Percentiles rank a stretch among this genome's conserved stretches.
Evolutionary conservation across 2,113 vertebrate genomes (phyloP).

Genomic region (Uria aalge): DNA sequence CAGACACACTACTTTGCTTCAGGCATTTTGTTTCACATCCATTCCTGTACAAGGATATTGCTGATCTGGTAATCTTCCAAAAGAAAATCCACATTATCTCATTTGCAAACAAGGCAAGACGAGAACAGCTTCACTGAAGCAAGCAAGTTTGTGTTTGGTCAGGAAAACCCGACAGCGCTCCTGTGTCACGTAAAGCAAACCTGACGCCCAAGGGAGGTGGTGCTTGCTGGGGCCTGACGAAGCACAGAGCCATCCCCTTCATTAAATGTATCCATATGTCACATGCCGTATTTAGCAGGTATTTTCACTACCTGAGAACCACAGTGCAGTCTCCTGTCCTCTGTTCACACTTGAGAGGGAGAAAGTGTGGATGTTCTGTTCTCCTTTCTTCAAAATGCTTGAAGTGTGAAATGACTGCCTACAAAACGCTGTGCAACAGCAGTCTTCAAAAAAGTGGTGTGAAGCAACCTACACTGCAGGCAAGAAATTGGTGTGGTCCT

Average conservation of each 20-base stretch:
- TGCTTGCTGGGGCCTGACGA: neutral
- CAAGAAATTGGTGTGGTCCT: neutral
- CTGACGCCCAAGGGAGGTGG: neutral
- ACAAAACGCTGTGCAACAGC: neutral
- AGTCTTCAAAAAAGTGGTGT: neutral
- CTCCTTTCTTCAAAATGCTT: neutral
- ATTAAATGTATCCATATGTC: neutral
- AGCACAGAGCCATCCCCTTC: neutral
- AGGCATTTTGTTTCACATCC: neutral
- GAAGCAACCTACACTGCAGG: neutral
- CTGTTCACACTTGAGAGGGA: accelerated
- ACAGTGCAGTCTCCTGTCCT: neutral
- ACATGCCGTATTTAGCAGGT: accelerated
- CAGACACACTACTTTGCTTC: neutral
- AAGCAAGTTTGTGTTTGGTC: neutral
- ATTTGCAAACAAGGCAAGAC: neutral
- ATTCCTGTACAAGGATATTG: neutral
- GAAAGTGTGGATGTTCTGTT: neutral
- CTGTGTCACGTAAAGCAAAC: neutral
- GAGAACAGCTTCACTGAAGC: neutral
- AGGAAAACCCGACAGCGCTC: neutral
- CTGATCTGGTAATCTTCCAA: neutral
- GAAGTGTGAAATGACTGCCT: neutral
- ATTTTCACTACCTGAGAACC: neutral
- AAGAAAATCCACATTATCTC: neutral